Base-by-base conservation (phyloP, 2,797 vertebrate genomes). In the Acipenser ruthenus region DNA sequence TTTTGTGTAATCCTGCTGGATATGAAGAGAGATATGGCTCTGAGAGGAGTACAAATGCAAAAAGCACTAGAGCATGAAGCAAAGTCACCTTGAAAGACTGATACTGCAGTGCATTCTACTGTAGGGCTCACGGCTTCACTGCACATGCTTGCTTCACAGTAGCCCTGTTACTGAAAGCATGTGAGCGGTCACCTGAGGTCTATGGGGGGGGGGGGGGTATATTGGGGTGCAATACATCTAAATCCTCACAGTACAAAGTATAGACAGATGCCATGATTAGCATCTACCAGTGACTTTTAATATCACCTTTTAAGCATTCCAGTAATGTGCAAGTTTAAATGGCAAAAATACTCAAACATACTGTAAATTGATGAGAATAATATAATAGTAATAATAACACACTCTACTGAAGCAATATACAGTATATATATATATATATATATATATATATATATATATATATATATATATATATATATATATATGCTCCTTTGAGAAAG, bases 61-160 rank as follows among this genome's bases (percentile, higher is more conserved):
- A 77, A 73, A 62, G 70, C 78, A 81, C 68, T 69, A 81, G 78
- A 73, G 69, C 79, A 68, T 76, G 72, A 85, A 79, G 79, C 73
- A 82, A 82, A 83, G 77, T 80, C 79, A 83, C 78, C 79, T 82
- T 83, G 79, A 78, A 74, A 72, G 71, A 67, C 65, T 70, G 67
- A 72, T 60, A 65, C 64, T 55, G 63, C 37, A 37, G 37, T 37
- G 37, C 37, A 37, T 37, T 37, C 37, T 37, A 37, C 70, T 69
- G 69, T 50, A n/a, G 78, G 66, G 69, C 76, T 63, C 1, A 0
- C 1, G 69, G 71, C 70, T 72, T 70, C 56, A 10, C 72, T 77
- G 72, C 69, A 71, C 63, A 70, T 2, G 8, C 11, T 18, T 56
- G 8, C 62, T 75, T 72, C 69, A 67, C 70, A 70, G 10, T 55